phyloP scores from a whole-genome alignment of 2,797 vertebrate species.

The Diglossa cyanea region DNA sequence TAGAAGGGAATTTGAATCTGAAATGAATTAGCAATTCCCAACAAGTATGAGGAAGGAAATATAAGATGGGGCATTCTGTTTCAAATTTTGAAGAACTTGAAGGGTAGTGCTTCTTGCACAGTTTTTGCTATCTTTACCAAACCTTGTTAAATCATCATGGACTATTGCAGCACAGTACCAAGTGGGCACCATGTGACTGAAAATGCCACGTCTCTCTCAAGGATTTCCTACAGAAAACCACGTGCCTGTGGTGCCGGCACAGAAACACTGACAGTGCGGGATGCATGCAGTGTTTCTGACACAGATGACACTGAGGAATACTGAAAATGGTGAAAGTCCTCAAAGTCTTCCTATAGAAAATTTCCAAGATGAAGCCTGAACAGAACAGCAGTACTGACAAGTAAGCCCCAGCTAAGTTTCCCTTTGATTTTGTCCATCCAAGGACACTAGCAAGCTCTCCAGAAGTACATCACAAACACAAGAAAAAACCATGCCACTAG shows the following conservation, averaged over 20 bases:
- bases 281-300: not conserved
- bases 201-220: not conserved
- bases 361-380: not conserved
- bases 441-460: not conserved
- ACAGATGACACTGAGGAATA: not conserved
- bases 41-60: not conserved
- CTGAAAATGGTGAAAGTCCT: not conserved
- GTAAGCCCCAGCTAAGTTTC: not conserved
- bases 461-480: not conserved
- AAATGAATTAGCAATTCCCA: not conserved
- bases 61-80: not conserved
- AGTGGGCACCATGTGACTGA: not conserved
- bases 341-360: not conserved
- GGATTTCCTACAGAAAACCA: not conserved
- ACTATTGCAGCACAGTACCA: not conserved
- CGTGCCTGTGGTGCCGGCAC: not conserved
- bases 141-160: not conserved
- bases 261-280: not conserved
- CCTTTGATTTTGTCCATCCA: not conserved
- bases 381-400: not conserved
- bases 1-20: not conserved
- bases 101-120: not conserved
- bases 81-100: not conserved
- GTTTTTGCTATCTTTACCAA: not conserved
- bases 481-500: not conserved